These are phyloP conservation scores for Daptonema setosum DNA, from an alignment of 2,888 invertebrate species.

Conservation along the genomic window DNA sequence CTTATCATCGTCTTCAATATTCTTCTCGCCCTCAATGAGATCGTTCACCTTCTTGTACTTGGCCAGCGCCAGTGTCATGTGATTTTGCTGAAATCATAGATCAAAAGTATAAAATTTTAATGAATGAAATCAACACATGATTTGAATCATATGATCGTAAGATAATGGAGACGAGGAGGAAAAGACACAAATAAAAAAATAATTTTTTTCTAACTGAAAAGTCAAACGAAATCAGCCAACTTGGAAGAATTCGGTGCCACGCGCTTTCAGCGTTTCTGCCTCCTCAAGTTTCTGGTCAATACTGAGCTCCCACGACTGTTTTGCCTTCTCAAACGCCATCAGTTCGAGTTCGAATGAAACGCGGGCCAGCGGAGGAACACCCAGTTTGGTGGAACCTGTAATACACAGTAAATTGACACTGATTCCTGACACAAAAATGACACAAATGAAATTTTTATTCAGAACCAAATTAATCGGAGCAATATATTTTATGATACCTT, in stretches of 20 bases:
- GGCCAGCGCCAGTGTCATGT: slow-evolving; percentile 54
- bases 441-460: too few relatives aligned
- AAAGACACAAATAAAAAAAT: not conserved
- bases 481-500: too few relatives aligned
- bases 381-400: slow-evolving; percentile 44
- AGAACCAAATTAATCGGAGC: too few relatives aligned
- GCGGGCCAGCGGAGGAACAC: slow-evolving; percentile 53
- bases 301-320: slow-evolving; percentile 61
- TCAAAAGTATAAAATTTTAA: not conserved
- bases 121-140: not conserved
- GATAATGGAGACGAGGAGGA: not conserved
- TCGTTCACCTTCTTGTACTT: slow-evolving; percentile 58
- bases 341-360: slow-evolving; percentile 61
- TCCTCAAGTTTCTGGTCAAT: slow-evolving; percentile 55
- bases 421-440: too few relatives aligned
- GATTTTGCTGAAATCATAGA: slow-evolving; percentile 34
- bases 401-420: too few relatives aligned
- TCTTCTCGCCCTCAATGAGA: slow-evolving; percentile 40
- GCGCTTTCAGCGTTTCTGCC: slow-evolving; percentile 59
- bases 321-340: slow-evolving; percentile 58
- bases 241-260: slow-evolving; percentile 61
- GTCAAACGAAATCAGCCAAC: too few relatives aligned
- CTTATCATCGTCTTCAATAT: slow-evolving; percentile 2
- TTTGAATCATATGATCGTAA: not conserved
- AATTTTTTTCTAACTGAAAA: too few relatives aligned